Evolutionary conservation across 2,797 vertebrate genomes (phyloP), one percentile per base, ranked within the genome.

Genomic region (Champsocephalus gunnari): DNA sequence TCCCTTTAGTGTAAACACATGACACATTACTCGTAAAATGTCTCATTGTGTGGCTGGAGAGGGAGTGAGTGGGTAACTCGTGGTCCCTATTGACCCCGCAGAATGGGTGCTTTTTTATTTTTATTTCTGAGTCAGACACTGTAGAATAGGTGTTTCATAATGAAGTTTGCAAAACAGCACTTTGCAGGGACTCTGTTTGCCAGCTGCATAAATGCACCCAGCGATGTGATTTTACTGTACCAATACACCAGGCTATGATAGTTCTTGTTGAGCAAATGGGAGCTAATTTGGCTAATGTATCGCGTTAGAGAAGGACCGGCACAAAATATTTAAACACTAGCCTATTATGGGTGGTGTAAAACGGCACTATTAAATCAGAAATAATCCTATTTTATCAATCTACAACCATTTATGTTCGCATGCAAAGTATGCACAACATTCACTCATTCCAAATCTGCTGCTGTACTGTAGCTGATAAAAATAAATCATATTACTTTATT

Each of bases 41-140:
- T 83, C 71, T 89, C 89, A 90, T 92, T 94, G 93, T 93, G 87
- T 77, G 73, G 60, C 45, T 86, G 81, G 84, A 83, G 87, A 76
- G 88, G 75, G 77, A 73, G 85, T 47, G 88, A 87, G 91, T 88
- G 87, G 83, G 90, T 84, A 82, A 86, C 89, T 81, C 85, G 57
- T 77, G 87, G 55, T 90, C 86, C 82, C 84, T 63, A 51, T 81
- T 87, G 90, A 92, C 88, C 87, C 80, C 5, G 51, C 80, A 49
- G 17, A 84, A 87, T 71, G 78, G 87, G 57, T 62, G 81, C 81
- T 84, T 74, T 83, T 80, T 83, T 81, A 84, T 90, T 90, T 84
- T 73, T 64, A 60, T 65, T 80, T 84, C 81, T 88, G 90, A 92
- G 82, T 91, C 88, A 88, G 78, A 84, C 71, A 0, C 84, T 67